These are phyloP conservation scores for Heteropelma amictum DNA, from an alignment of 2,888 invertebrate genomes.

Conservation along the genomic window DNA sequence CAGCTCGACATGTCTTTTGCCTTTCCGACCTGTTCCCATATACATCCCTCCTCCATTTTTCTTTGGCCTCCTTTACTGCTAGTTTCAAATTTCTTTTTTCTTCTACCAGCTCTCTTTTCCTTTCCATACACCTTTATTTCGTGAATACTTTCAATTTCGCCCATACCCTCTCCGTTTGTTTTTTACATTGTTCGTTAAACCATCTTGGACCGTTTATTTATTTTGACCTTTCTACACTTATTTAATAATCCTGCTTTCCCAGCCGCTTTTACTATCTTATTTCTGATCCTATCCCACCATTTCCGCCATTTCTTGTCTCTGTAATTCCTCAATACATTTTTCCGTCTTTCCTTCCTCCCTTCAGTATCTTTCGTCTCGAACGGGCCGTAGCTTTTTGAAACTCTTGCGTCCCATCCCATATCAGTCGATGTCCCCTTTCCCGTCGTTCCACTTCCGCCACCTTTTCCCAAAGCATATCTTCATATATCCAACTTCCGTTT, in stretches of 20 bases:
- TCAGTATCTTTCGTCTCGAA: no score
- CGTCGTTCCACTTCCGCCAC: neutral
- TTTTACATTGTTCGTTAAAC: slow-evolving; percentile 7
- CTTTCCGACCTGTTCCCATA: neutral
- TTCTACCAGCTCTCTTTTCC: neutral
- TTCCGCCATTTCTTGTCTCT: no score
- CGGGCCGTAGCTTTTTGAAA: no score
- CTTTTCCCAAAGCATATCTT: neutral
- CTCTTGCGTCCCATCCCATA: no score
- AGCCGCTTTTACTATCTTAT: no score
- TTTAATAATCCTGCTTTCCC: no score
- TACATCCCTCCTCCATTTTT: slow-evolving; percentile 1
- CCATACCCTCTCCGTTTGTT: slow-evolving; percentile 2
- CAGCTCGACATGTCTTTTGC: slow-evolving; percentile 13
- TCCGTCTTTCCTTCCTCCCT: no score
- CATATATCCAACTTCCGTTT: neutral
- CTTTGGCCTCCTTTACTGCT: neutral
- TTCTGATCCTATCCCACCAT: no score
- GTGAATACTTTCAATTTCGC: neutral
- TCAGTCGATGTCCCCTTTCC: no score
- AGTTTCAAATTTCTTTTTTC: neutral
- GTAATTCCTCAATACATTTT: no score
- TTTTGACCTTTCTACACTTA: no score
- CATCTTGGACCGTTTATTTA: no score
- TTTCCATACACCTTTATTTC: neutral